phyloP scores from a whole-genome alignment of 2,113 vertebrate species.

The Pangasianodon gigas region DNA sequence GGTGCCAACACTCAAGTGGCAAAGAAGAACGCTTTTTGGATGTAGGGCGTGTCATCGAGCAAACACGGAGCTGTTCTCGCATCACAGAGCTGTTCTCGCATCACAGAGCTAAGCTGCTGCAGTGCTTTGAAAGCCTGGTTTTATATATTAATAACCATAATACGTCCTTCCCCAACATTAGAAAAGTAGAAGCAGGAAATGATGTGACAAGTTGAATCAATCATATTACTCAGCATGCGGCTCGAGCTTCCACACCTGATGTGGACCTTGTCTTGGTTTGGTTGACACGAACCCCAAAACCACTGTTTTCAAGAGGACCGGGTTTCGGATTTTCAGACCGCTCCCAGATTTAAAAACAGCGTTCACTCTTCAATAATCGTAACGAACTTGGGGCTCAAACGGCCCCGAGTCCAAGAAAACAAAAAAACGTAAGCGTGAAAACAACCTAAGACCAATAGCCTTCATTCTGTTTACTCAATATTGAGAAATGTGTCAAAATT shows the following conservation, averaged over 20 bases:
- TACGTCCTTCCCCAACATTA: not conserved
- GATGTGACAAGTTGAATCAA: not conserved
- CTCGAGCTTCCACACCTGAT: not conserved
- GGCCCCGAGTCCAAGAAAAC: not conserved
- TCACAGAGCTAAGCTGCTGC: not conserved
- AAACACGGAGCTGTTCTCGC: not conserved
- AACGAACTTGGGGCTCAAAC: not conserved
- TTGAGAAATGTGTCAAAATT: not conserved
- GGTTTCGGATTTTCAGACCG: not conserved
- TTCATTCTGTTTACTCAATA: not conserved
- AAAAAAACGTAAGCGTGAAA: not conserved
- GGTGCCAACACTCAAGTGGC: not conserved
- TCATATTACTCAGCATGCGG: not conserved
- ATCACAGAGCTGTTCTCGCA: not conserved
- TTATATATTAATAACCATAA: not conserved
- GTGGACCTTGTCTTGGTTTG: no score
- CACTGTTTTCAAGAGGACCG: no score
- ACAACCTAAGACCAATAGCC: not conserved
- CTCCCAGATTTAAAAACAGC: not conserved
- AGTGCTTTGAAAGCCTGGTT: not conserved
- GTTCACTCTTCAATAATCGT: not conserved
- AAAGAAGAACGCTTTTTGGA: not conserved
- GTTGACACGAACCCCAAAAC: no score
- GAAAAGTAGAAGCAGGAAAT: not conserved
- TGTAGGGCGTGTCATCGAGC: not conserved